These are phyloP conservation scores for Alethe diademata DNA, from an alignment of 2,113 vertebrate genomes.

Conservation along the genomic window DNA sequence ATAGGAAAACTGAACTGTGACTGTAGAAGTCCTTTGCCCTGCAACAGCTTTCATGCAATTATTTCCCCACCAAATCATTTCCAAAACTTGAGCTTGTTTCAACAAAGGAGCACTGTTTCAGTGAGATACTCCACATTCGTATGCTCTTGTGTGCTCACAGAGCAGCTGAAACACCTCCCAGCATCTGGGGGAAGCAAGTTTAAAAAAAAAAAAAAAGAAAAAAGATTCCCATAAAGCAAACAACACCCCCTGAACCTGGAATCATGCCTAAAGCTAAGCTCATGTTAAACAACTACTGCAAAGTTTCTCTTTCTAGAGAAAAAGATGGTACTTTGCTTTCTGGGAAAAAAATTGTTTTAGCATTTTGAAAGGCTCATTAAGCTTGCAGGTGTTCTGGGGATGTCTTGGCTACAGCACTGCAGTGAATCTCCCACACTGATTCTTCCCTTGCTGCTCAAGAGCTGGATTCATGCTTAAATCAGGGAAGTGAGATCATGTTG, in stretches of 20 bases:
- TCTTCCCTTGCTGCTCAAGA: not conserved
- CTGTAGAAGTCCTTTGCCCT: not conserved
- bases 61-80: not conserved
- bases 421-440: not conserved
- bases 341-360: not conserved
- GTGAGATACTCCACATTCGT: not conserved
- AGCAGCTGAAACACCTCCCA: not conserved
- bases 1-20: not conserved
- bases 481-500: not conserved
- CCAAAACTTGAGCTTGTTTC: not conserved
- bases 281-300: not conserved
- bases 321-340: conserved; percentile 13
- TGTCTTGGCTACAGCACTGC: not conserved
- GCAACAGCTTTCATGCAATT: not conserved
- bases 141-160: not conserved
- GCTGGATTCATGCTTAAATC: not conserved
- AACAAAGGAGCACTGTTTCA: not conserved
- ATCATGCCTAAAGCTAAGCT: not conserved
- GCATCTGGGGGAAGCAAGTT: not conserved
- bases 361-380: conserved; percentile 10
- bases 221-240: not conserved
- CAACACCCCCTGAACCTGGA: conserved; percentile 13
- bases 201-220: not conserved
- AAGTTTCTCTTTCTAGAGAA: conserved; percentile 7
- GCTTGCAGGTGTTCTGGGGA: conserved; percentile 24